These are phyloP conservation scores for Aphelenchoides besseyi DNA, from an alignment of 1,140 invertebrate species.

Conservation along the genomic window DNA sequence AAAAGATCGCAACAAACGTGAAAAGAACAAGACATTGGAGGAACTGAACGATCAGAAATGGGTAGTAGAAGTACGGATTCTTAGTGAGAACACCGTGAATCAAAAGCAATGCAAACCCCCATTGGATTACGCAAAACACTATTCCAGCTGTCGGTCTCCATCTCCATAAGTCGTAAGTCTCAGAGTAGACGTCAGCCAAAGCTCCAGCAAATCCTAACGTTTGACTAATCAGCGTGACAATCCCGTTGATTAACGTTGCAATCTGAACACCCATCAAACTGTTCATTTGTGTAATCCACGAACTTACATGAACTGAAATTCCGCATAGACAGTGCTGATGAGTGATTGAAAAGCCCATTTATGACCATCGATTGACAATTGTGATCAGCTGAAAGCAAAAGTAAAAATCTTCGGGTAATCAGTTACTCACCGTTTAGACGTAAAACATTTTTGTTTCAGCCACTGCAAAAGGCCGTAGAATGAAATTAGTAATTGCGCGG, in stretches of 20 bases:
- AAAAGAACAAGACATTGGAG: background rate
- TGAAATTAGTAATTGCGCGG: no score
- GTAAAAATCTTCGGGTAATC: no score
- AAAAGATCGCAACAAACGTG: background rate
- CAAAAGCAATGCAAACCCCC: background rate
- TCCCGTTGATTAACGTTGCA: background rate
- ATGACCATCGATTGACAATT: no score
- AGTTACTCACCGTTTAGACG: no score
- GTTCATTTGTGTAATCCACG: no score
- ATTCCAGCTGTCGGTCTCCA: background rate
- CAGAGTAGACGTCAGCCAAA: background rate
- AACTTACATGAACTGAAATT: background rate
- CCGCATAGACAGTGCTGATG: background rate
- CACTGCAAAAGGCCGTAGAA: no score
- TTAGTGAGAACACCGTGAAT: background rate
- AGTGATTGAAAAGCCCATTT: no score
- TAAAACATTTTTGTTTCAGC: no score
- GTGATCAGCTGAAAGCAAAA: no score
- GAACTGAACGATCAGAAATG: background rate
- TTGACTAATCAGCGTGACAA: background rate
- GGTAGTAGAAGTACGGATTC: background rate
- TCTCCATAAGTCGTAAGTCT: background rate
- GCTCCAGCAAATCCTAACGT: background rate
- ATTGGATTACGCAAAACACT: background rate
- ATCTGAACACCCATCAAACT: background rate